Percentiles rank a stretch among this genome's conserved stretches.
Conservation (phyloP, 2,113 vertebrate genomes). For the Stigmatopora nigra region DNA sequence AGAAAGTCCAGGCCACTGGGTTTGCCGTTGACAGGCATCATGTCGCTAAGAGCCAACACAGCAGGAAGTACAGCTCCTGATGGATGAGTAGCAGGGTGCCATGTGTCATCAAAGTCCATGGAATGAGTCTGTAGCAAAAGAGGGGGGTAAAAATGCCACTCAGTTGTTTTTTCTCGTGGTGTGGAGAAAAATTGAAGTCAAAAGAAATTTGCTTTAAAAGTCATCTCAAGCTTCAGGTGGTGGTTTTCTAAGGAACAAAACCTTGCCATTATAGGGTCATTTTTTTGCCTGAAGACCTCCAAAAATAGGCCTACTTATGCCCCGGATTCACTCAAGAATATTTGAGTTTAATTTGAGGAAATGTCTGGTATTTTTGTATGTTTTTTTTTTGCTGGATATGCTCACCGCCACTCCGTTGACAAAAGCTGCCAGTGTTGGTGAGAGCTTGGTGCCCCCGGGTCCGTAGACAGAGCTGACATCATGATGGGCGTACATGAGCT, state of each 20-base stretch:
- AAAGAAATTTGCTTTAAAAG: not conserved
- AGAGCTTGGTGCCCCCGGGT: constrained; percentile 65
- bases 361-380: not conserved
- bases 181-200: not conserved
- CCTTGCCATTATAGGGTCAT: no score
- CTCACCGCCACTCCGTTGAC: constrained; percentile 85
- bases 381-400: constrained; percentile 18
- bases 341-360: not conserved
- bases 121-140: constrained; percentile 74
- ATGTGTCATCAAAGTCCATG: constrained; percentile 88
- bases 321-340: not conserved
- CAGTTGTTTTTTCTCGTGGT: not conserved
- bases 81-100: constrained; percentile 85
- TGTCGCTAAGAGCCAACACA: constrained; percentile 77
- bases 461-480: constrained; percentile 78
- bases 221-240: not conserved
- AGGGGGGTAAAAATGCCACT: not conserved
- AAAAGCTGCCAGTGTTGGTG: constrained; percentile 77
- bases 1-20: constrained; percentile 78
- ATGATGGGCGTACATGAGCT: constrained; percentile 74
- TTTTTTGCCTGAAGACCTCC: not conserved
- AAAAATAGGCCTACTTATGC: no score
- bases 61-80: constrained; percentile 81
- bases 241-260: no score
- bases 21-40: constrained; percentile 70